Conservation (phyloP, 2,113 vertebrate species). For the Trinectes maculatus region DNA sequence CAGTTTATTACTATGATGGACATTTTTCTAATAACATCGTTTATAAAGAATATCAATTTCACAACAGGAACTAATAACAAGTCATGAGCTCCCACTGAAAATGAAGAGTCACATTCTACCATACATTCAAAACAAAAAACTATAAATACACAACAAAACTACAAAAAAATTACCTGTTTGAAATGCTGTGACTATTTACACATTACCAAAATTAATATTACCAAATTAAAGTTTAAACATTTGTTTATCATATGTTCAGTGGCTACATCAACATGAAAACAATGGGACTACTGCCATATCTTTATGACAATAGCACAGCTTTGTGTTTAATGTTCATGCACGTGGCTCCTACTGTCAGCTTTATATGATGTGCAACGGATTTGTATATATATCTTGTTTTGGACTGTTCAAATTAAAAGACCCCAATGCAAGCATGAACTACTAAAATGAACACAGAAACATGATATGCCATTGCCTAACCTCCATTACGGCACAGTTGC, state of each 20-base stretch:
- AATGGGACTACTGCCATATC: neutral
- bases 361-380: neutral
- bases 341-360: neutral
- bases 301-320: neutral
- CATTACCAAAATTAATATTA: neutral
- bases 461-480: neutral
- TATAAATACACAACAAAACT: neutral
- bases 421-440: no score
- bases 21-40: neutral
- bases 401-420: no score
- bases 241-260: neutral
- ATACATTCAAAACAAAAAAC: neutral
- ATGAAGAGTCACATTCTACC: neutral
- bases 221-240: conserved; percentile 1
- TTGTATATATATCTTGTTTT: neutral
- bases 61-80: neutral
- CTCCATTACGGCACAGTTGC: neutral
- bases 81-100: neutral
- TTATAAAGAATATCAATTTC: neutral
- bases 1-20: neutral
- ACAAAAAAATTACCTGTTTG: neutral
- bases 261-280: conserved; percentile 8
- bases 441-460: neutral
- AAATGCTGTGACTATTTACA: conserved; percentile 13
- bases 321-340: neutral